Evolutionary conservation across 1,140 invertebrate species (phyloP).

Genomic region (Dreissena rostriformis): DNA sequence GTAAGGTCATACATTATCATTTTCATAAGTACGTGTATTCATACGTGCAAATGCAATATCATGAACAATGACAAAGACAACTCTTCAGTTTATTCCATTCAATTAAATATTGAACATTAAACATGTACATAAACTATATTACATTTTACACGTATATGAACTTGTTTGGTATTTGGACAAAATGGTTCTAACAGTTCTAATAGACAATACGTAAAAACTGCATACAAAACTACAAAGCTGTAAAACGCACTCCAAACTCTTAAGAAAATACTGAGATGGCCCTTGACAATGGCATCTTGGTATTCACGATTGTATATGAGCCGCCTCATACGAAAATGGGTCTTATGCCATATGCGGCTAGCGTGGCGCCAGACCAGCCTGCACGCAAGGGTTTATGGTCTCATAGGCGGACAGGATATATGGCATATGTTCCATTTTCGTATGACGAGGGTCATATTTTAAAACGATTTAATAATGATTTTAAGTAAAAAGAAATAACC

Average conservation of each 20-base stretch:
- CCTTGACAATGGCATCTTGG: too few species aligned
- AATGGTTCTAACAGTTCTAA: conserved; percentile 18
- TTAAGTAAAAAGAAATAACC: too few species aligned
- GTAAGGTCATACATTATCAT: too few species aligned
- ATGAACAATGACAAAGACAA: conserved; percentile 37
- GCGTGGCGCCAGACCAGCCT: too few species aligned
- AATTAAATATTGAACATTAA: too few species aligned
- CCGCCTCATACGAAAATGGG: background rate
- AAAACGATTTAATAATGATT: too few species aligned
- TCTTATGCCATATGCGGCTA: background rate
- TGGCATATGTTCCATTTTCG: too few species aligned
- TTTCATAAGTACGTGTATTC: too few species aligned
- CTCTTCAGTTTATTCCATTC: background rate
- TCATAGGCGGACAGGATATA: too few species aligned
- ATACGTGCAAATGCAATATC: conserved; percentile 27
- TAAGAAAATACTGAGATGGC: background rate
- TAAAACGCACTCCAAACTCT: conserved; percentile 1
- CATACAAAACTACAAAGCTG: background rate
- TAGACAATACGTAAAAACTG: conserved; percentile 3
- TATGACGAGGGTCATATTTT: too few species aligned
- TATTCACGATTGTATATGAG: background rate
- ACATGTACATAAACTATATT: conserved; percentile 16
- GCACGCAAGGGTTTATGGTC: too few species aligned
- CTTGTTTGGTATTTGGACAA: conserved; percentile 18
- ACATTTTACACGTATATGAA: conserved; percentile 46